phyloP scores from a whole-genome alignment of 2,113 vertebrate genomes.

The Prunella fulvescens region DNA sequence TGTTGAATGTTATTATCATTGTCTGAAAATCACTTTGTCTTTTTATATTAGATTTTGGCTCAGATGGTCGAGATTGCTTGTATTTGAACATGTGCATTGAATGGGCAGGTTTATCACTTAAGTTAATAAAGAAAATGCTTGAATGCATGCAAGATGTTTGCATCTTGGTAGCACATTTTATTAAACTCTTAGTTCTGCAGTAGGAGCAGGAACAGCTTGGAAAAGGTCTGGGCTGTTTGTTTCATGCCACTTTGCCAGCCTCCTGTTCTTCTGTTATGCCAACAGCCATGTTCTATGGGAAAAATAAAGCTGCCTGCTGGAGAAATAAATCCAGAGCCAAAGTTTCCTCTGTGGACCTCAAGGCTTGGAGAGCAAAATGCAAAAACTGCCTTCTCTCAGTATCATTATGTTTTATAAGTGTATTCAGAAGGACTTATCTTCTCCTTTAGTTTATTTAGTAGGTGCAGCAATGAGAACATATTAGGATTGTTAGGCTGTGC shows the following conservation, averaged over 20 bases:
- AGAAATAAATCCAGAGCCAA: neutral
- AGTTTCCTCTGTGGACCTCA: neutral
- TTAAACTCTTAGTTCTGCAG: neutral
- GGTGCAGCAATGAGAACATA: neutral
- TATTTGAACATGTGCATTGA: constrained; percentile 3
- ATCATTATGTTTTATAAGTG: neutral
- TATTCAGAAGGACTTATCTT: neutral
- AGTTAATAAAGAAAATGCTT: constrained; percentile 13
- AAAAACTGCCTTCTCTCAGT: neutral
- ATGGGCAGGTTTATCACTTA: constrained; percentile 20
- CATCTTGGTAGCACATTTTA: constrained; percentile 40
- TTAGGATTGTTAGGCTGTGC: neutral
- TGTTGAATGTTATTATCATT: neutral
- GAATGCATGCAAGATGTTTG: neutral
- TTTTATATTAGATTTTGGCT: constrained; percentile 23
- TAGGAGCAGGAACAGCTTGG: neutral
- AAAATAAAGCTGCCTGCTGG: neutral
- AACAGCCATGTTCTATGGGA: neutral
- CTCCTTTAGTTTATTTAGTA: neutral
- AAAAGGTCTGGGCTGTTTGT: neutral
- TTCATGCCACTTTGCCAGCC: constrained; percentile 20
- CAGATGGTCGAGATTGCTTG: neutral
- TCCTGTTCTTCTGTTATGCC: constrained; percentile 6
- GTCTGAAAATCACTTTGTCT: constrained; percentile 11
- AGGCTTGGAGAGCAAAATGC: neutral